Conservation (phyloP, 92 coral and sea anemone genomes). For the Zoanthus gigantus region DNA sequence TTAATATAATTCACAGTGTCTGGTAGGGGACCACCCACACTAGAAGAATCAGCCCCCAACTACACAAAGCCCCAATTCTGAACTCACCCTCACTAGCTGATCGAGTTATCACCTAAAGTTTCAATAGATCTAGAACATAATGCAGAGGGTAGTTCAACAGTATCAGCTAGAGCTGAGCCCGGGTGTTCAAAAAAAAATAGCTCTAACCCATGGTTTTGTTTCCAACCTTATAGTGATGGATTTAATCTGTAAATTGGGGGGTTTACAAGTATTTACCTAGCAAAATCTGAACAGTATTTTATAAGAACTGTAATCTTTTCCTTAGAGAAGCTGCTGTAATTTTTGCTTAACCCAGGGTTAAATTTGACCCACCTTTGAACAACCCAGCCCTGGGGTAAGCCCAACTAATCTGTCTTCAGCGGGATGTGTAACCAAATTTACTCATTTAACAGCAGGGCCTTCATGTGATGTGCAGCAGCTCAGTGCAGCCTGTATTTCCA, state of each 20-base stretch:
- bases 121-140: neutral
- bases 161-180: neutral
- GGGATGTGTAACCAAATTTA: conserved; percentile 36
- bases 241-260: too few relatives aligned
- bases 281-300: too few relatives aligned
- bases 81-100: conserved; percentile 50
- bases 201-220: too few relatives aligned
- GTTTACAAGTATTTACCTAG: too few relatives aligned
- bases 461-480: conserved; percentile 53
- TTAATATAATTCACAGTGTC: conserved; percentile 34
- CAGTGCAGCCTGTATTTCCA: conserved; percentile 52
- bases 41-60: conserved; percentile 37
- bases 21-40: conserved; percentile 32
- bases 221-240: too few relatives aligned
- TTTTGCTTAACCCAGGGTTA: too few relatives aligned
- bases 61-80: conserved; percentile 34
- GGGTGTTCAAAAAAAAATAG: too few relatives aligned
- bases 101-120: conserved; percentile 50
- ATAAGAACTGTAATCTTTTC: too few relatives aligned
- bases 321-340: too few relatives aligned
- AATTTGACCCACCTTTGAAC: too few relatives aligned
- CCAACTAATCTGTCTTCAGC: conserved; percentile 11
- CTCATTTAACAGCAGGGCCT: conserved; percentile 45
- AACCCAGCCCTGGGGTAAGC: neutral
- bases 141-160: conserved; percentile 30